A percentile compares a stretch with the other conserved stretches of the same genome.
Evolutionary conservation across 2,797 vertebrate genomes (phyloP).

Genomic region (Sciurus vulgaris): DNA sequence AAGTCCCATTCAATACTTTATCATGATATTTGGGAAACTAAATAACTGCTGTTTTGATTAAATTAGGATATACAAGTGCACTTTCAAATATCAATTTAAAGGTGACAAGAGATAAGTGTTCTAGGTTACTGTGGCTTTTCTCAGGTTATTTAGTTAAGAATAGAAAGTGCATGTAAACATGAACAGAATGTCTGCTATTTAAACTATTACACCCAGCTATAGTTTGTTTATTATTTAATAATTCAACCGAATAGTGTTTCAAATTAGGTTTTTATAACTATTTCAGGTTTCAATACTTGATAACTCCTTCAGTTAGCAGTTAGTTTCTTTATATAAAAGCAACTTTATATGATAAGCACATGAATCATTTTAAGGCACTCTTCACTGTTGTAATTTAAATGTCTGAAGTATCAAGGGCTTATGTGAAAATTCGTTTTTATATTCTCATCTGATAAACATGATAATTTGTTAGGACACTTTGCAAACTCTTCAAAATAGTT

Average conservation of each 20-base stretch:
- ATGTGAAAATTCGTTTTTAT: slow-evolving; percentile 23
- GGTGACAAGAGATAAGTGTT: background rate
- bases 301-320: background rate
- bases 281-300: background rate
- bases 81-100: background rate
- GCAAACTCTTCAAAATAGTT: background rate
- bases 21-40: slow-evolving; percentile 4
- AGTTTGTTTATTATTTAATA: background rate
- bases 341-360: background rate
- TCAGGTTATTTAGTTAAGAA: background rate
- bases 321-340: background rate
- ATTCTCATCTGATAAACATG: slow-evolving; percentile 25
- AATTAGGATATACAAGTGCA: background rate
- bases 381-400: slow-evolving; percentile 13
- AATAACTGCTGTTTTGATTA: background rate
- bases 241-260: background rate
- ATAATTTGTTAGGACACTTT: background rate
- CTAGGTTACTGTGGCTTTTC: background rate
- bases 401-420: background rate
- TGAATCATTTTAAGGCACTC: background rate
- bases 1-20: background rate
- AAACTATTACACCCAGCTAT: background rate
- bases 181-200: background rate
- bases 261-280: background rate
- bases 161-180: background rate